These are phyloP conservation scores for Eupelmus urozonus DNA, from an alignment of 2,888 invertebrate genomes.

Conservation along the genomic window DNA sequence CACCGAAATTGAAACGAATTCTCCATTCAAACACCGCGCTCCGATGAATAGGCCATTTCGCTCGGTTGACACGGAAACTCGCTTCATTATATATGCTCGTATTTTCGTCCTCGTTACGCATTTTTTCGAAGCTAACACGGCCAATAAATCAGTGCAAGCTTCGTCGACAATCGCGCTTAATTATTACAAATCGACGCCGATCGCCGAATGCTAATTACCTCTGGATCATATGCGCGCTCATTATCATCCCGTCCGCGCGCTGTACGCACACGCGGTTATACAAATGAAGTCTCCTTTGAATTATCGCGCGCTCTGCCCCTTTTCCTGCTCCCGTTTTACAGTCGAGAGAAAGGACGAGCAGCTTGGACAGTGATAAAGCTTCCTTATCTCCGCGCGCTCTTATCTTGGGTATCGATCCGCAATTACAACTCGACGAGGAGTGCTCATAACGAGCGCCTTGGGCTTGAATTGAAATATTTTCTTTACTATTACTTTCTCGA, in stretches of 20 bases:
- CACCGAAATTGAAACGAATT: not conserved
- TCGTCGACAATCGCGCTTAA: slow-evolving; percentile 34
- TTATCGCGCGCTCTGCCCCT: not conserved
- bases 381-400: not conserved
- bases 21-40: not conserved
- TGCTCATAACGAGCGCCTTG: not conserved
- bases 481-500: not conserved
- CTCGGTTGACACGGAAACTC: not conserved
- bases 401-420: slow-evolving; percentile 30
- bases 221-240: not conserved
- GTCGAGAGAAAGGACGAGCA: not conserved
- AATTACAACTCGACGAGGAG: not conserved
- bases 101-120: not conserved
- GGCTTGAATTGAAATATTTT: slow-evolving; percentile 24
- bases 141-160: slow-evolving; percentile 20
- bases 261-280: not conserved
- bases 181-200: slow-evolving; percentile 47
- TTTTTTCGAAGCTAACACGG: not conserved
- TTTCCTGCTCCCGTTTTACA: slow-evolving; percentile 4
- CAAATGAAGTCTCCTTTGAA: slow-evolving; percentile 5
- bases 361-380: slow-evolving; percentile 25
- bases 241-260: not conserved
- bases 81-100: not conserved
- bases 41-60: slow-evolving; percentile 9
- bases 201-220: slow-evolving; percentile 38